Percentiles rank a stretch among this genome's conserved stretches.
These are phyloP conservation scores for Drosophila yakuba DNA, from an alignment of 1,140 invertebrate genomes.

Conservation along the genomic window DNA sequence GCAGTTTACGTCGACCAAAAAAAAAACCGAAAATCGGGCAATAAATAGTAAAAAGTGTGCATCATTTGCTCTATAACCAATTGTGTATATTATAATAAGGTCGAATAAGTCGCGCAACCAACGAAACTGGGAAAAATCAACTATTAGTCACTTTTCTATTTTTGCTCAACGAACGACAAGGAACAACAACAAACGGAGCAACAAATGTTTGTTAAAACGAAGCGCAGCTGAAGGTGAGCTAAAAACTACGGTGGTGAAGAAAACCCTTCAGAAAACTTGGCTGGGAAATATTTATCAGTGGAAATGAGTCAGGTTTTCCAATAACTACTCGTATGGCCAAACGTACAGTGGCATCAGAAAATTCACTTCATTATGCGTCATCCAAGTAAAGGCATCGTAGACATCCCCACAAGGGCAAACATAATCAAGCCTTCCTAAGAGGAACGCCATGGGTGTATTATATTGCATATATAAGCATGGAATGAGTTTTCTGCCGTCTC, in stretches of 20 bases:
- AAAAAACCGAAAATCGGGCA: conserved; percentile 28
- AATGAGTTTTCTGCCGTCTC: background rate
- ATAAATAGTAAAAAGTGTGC: conserved; percentile 14
- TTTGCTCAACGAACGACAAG: conserved; percentile 29
- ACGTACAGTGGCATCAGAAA: conserved; percentile 62
- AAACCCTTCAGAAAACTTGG: conserved; percentile 26
- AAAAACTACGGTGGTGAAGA: background rate
- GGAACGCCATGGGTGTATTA: background rate
- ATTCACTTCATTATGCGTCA: conserved; percentile 47
- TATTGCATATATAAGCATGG: too few relatives aligned
- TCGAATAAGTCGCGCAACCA: background rate
- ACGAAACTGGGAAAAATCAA: conserved; percentile 7
- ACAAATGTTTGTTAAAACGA: conserved; percentile 72
- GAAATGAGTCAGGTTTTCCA: conserved; percentile 56
- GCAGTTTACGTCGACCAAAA: conserved; percentile 1
- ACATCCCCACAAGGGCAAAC: background rate
- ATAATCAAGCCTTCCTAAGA: conserved; percentile 11
- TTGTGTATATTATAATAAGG: conserved; percentile 32
- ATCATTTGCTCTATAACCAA: conserved; percentile 7
- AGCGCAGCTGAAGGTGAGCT: conserved; percentile 61
- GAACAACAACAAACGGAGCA: conserved; percentile 58
- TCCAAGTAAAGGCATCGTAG: conserved; percentile 37
- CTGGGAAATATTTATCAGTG: conserved; percentile 21
- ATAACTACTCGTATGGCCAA: conserved; percentile 41
- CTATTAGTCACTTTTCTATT: conserved; percentile 45